A percentile compares a stretch with the other conserved stretches of the same genome.
phyloP scores from a whole-genome alignment of 2,888 invertebrate species.

The Plagiodera versicolora region DNA sequence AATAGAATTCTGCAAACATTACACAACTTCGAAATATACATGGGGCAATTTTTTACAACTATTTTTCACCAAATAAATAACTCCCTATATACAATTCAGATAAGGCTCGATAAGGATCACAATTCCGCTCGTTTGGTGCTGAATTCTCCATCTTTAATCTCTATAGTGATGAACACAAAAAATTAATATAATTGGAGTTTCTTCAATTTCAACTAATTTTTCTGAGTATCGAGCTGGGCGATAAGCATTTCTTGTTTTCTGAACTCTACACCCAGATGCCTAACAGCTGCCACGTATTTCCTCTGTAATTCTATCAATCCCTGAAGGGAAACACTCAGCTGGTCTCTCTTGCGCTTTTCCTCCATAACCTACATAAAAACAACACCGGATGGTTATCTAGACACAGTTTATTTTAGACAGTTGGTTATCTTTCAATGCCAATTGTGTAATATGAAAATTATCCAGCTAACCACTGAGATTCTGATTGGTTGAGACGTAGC shows the following conservation, averaged over 20 bases:
- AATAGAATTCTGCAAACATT: neutral
- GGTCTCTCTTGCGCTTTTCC: conserved; percentile 62
- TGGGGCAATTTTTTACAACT: neutral
- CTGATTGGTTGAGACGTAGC: no score
- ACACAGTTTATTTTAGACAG: no score
- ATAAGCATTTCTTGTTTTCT: conserved; percentile 63
- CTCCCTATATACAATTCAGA: neutral
- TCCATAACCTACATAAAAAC: neutral
- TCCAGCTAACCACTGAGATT: no score
- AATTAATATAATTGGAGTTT: no score
- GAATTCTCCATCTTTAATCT: neutral
- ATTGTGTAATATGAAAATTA: no score
- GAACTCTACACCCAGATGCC: conserved; percentile 75
- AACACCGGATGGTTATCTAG: no score
- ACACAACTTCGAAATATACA: neutral
- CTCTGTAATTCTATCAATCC: conserved; percentile 71
- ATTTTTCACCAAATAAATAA: neutral
- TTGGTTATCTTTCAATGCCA: no score
- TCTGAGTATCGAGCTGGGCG: conserved; percentile 17
- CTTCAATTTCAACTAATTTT: neutral
- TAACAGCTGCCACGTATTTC: conserved; percentile 74
- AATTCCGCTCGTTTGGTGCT: neutral
- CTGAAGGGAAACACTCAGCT: conserved; percentile 63
- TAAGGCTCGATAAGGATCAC: neutral
- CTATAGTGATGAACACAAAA: no score